A percentile compares a stretch with the other conserved stretches of the same genome.
phyloP scores from a whole-genome alignment of 53 echinoderm and acorn worm species.

The Patiria pectinifera region DNA sequence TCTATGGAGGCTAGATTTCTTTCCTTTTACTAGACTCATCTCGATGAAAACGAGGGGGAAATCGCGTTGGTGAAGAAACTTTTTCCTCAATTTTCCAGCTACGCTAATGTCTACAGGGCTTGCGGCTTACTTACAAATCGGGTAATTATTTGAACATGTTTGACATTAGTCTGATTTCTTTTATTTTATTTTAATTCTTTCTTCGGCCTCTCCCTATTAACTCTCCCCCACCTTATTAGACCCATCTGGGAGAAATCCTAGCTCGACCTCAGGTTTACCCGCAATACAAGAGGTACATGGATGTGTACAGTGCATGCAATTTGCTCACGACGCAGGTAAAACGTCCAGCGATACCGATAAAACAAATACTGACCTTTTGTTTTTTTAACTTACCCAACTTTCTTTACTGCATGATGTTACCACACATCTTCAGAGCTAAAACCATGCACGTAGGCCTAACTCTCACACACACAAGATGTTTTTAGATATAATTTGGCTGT shows the following conservation, averaged over 20 bases:
- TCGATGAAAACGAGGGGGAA: constrained; percentile 69
- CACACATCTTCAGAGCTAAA: too few relatives aligned
- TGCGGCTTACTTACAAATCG: constrained; percentile 68
- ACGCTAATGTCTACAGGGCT: constrained; percentile 63
- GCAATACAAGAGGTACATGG: background rate
- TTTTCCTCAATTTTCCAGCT: constrained; percentile 50
- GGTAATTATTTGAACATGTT: constrained; percentile 45
- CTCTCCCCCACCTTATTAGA: background rate
- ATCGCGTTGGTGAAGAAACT: constrained; percentile 8
- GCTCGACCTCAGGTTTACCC: background rate
- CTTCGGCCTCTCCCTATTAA: background rate
- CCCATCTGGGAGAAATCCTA: background rate
- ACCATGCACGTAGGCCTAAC: too few relatives aligned
- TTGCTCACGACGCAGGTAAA: background rate
- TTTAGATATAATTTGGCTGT: too few relatives aligned
- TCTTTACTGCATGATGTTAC: too few relatives aligned
- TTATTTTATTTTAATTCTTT: background rate
- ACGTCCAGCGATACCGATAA: too few relatives aligned
- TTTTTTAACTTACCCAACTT: too few relatives aligned
- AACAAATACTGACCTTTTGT: too few relatives aligned
- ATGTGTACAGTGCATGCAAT: background rate
- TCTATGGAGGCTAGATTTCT: background rate
- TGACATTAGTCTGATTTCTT: background rate
- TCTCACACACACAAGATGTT: too few relatives aligned
- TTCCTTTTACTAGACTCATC: constrained; percentile 63